phyloP scores from a whole-genome alignment of 2,797 vertebrate genomes.

The Rhabdomys pumilio region DNA sequence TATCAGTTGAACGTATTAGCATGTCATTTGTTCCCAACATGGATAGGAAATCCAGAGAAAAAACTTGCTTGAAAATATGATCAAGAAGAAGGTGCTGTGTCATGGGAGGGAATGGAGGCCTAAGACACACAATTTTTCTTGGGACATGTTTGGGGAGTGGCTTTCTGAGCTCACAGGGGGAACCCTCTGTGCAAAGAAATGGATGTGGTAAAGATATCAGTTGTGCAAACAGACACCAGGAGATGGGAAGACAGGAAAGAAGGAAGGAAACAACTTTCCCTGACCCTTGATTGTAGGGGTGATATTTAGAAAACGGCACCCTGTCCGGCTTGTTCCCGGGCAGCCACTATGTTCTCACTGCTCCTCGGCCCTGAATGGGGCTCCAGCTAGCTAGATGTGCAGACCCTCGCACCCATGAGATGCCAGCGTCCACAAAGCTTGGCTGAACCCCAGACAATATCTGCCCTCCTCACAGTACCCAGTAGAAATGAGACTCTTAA shows the following conservation, averaged over 20 bases:
- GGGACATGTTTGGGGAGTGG: background rate
- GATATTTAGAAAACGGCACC: too few species aligned
- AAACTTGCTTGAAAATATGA: conserved; percentile 42
- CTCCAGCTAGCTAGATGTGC: too few species aligned
- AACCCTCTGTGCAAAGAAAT: background rate
- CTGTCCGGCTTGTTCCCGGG: too few species aligned
- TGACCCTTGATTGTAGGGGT: too few species aligned
- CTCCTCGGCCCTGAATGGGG: too few species aligned
- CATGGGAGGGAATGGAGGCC: background rate
- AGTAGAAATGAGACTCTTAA: too few species aligned
- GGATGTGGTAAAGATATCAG: background rate
- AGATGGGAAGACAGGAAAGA: background rate
- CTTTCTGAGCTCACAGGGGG: background rate
- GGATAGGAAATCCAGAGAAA: conserved; percentile 53
- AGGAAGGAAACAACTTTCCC: background rate
- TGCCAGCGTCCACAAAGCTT: too few species aligned
- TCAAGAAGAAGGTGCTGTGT: conserved; percentile 43
- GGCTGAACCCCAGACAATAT: too few species aligned
- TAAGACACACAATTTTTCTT: background rate
- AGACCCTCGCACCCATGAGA: too few species aligned
- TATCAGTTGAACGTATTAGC: conserved; percentile 56
- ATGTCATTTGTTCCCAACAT: conserved; percentile 66
- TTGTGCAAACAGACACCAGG: background rate
- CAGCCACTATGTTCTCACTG: too few species aligned
- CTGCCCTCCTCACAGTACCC: too few species aligned